A percentile compares a stretch with the other conserved stretches of the same genome.
Evolutionary conservation across 37 sponge, comb jelly and placozoan genomes (phyloP).

Genomic region (Amphimedon queenslandica): DNA sequence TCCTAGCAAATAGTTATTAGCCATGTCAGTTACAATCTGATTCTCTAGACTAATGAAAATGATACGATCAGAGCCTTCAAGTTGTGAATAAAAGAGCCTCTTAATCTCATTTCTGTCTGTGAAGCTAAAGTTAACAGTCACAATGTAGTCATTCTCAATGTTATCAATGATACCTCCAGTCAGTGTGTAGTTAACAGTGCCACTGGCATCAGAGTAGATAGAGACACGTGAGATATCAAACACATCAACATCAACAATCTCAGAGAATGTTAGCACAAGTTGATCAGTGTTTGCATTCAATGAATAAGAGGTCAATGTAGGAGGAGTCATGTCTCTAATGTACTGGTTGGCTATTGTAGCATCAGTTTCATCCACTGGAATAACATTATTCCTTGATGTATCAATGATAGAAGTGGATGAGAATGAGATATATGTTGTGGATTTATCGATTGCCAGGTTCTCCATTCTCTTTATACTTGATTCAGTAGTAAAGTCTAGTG

Average conservation of each 20-base stretch:
- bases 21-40: constrained; percentile 61
- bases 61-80: constrained; percentile 18
- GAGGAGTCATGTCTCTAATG: constrained; percentile 45
- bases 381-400: constrained; percentile 54
- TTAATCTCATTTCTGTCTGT: constrained; percentile 77
- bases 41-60: constrained; percentile 54
- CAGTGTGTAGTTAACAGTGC: constrained; percentile 36
- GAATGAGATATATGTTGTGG: constrained; percentile 66
- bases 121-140: constrained; percentile 50
- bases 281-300: constrained; percentile 62
- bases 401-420: constrained; percentile 51
- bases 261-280: constrained; percentile 72
- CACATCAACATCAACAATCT: constrained; percentile 48
- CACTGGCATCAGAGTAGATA: constrained; percentile 22
- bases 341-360: constrained; percentile 45
- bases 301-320: constrained; percentile 38
- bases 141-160: constrained; percentile 16
- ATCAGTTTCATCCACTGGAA: constrained; percentile 15
- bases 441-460: constrained; percentile 32
- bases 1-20: constrained; percentile 36
- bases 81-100: not conserved
- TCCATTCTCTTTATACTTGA: constrained; percentile 55
- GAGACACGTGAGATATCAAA: constrained; percentile 53
- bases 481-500: constrained; percentile 44
- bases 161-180: constrained; percentile 59